Percentiles rank a stretch among this genome's conserved stretches.
Evolutionary conservation across 1,140 invertebrate species (phyloP).

Genomic region (Drosophila sp.): DNA sequence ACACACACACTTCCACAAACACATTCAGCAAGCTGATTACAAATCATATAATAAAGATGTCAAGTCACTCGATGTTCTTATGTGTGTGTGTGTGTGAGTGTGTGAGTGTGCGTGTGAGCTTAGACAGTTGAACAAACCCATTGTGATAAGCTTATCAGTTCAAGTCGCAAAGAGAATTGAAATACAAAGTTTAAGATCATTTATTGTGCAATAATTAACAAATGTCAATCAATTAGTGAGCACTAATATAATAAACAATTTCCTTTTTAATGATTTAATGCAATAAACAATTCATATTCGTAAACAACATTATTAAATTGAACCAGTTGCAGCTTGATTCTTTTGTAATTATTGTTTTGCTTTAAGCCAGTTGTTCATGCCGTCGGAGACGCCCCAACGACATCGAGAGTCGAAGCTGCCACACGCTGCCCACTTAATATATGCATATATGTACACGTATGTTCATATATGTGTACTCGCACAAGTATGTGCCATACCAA

Average conservation of each 20-base stretch:
- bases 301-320: conserved; percentile 38
- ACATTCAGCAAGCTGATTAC: conserved; percentile 25
- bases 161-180: background rate
- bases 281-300: conserved; percentile 40
- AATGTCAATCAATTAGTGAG: conserved; percentile 12
- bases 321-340: conserved; percentile 45
- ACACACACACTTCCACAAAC: background rate
- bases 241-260: background rate
- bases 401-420: background rate
- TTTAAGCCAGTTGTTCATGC: conserved; percentile 6
- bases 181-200: conserved; percentile 5
- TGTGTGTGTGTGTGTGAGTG: conserved; percentile 4
- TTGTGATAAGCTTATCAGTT: conserved; percentile 45
- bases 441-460: conserved; percentile 16
- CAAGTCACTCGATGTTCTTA: conserved; percentile 6
- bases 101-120: conserved; percentile 9
- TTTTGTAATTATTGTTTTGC: conserved; percentile 25
- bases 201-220: conserved; percentile 22
- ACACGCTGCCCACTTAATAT: conserved; percentile 25
- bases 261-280: conserved; percentile 35
- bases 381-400: background rate
- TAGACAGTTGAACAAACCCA: conserved; percentile 45
- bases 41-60: conserved; percentile 29
- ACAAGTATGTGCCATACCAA: conserved; percentile 15
- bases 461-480: conserved; percentile 1